These are phyloP conservation scores for Sebastes goodei DNA, from an alignment of 2,797 vertebrate genomes.

Conservation along the genomic window DNA sequence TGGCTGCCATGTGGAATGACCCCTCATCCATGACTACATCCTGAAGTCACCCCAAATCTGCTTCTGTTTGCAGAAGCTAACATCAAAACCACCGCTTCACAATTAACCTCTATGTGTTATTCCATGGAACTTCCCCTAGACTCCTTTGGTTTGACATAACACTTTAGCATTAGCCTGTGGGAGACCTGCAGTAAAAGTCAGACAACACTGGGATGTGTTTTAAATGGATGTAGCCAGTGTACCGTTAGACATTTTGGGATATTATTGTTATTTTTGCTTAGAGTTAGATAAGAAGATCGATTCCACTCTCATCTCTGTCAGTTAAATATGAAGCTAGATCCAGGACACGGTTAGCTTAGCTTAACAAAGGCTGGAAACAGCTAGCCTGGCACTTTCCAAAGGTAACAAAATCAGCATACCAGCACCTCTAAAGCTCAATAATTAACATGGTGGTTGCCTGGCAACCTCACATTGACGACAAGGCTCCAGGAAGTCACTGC, in stretches of 20 bases:
- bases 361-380: neutral
- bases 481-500: neutral
- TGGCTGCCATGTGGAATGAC: conserved; percentile 87
- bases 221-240: conserved; percentile 51
- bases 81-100: conserved; percentile 51
- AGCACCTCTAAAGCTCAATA: neutral
- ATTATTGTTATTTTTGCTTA: neutral
- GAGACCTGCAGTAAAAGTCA: conserved; percentile 42
- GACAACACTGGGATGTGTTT: conserved; percentile 51
- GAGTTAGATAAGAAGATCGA: neutral
- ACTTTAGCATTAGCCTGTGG: conserved; percentile 50
- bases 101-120: conserved; percentile 56
- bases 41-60: conserved; percentile 77
- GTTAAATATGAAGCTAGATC: neutral
- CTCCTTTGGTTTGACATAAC: conserved; percentile 30
- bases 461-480: neutral
- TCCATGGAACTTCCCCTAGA: conserved; percentile 41
- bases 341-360: neutral
- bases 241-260: conserved; percentile 37
- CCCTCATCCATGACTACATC: conserved; percentile 85
- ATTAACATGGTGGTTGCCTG: neutral
- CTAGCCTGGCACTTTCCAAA: neutral
- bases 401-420: neutral
- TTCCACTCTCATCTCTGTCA: neutral
- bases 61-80: conserved; percentile 71